Evolutionary conservation across 2,113 vertebrate species (phyloP).

Genomic region (Origma solitaria): DNA sequence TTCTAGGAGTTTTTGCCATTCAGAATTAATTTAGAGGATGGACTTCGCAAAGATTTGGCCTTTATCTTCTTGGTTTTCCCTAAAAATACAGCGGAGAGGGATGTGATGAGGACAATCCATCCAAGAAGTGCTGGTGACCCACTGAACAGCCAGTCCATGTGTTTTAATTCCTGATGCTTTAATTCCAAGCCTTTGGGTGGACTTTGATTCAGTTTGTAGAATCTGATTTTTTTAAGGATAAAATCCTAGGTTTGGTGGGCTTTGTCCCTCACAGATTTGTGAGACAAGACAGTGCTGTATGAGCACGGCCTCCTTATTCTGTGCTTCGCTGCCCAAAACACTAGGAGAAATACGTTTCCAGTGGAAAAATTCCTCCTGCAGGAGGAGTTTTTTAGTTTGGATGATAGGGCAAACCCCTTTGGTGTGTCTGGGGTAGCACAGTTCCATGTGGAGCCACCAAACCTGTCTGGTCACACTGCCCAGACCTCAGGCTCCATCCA

Average conservation of each 20-base stretch:
- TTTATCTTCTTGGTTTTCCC: accelerated
- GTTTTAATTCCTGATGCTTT: background rate
- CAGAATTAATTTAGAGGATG: accelerated
- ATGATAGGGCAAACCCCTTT: no score
- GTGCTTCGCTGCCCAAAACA: background rate
- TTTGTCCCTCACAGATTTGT: no score
- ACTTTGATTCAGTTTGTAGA: accelerated
- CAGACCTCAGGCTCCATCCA: no score
- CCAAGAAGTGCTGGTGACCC: background rate
- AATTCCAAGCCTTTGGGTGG: background rate
- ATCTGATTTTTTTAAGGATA: background rate
- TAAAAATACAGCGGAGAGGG: background rate
- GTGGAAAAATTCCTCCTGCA: background rate
- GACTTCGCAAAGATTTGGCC: background rate
- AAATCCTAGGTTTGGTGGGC: background rate
- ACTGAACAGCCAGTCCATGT: background rate
- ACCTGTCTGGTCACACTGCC: no score
- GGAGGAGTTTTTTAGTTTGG: no score
- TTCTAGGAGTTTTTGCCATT: background rate
- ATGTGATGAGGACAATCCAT: background rate
- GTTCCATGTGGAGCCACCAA: no score
- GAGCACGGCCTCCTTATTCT: no score
- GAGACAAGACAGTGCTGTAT: no score
- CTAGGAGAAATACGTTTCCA: background rate
- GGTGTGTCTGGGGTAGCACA: no score